Conservation (phyloP, 2,113 vertebrate genomes). For the Nematolebias whitei region DNA sequence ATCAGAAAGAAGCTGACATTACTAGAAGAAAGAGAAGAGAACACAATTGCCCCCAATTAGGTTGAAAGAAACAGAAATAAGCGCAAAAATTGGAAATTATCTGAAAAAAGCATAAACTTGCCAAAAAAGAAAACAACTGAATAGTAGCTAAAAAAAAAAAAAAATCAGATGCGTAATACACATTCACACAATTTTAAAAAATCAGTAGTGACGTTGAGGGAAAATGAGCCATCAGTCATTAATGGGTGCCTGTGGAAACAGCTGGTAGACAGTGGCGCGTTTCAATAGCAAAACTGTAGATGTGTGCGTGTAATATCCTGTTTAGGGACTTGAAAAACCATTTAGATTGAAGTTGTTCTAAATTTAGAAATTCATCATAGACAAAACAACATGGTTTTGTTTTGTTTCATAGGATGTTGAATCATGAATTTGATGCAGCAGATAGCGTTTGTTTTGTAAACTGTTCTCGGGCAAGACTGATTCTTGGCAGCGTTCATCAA, state of each 20-base stretch:
- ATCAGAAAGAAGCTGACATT: no score
- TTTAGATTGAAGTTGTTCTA: neutral
- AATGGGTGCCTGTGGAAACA: constrained; percentile 40
- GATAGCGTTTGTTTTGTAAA: constrained; percentile 12
- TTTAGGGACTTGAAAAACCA: constrained; percentile 16
- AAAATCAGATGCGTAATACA: no score
- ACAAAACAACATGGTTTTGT: constrained; percentile 37
- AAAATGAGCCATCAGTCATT: constrained; percentile 8
- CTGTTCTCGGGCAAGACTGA: constrained; percentile 16
- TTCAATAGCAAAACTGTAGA: constrained; percentile 39
- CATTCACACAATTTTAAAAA: no score
- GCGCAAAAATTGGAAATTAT: no score
- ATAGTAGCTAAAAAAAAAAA: no score
- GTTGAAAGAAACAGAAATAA: no score
- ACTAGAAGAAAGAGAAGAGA: no score
- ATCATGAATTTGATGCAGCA: constrained; percentile 5
- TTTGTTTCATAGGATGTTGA: constrained; percentile 20
- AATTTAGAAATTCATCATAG: constrained; percentile 20
- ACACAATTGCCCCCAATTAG: no score
- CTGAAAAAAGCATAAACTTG: no score
- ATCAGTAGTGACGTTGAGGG: constrained; percentile 13
- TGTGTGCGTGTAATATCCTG: constrained; percentile 24
- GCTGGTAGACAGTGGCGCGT: constrained; percentile 3
- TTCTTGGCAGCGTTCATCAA: constrained; percentile 13
- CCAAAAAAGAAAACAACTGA: no score